Conservation (phyloP, 2,113 vertebrate species). For the Empidonax traillii region DNA sequence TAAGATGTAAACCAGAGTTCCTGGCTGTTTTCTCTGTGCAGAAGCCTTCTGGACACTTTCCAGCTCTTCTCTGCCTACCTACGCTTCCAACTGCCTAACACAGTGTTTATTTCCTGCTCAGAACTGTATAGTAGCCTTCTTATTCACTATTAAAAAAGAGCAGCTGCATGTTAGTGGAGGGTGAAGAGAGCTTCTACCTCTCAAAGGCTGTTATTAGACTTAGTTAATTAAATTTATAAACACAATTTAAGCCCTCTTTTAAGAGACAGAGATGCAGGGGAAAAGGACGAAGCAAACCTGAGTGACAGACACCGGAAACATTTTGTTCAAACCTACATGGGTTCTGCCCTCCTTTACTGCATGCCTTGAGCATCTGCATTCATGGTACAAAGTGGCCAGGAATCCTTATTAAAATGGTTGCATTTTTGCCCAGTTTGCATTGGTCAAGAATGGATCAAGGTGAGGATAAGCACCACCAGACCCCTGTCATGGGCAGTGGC, state of each 20-base stretch:
- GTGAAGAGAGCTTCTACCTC: not conserved
- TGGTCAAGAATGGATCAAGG: not conserved
- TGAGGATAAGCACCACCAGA: not conserved
- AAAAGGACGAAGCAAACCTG: not conserved
- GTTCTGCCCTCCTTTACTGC: not conserved
- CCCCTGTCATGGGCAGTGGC: not conserved
- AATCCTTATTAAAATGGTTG: not conserved
- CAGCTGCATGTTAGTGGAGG: not conserved
- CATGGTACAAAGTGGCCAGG: not conserved
- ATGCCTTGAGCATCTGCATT: not conserved
- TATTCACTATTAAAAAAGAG: not conserved
- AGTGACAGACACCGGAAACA: not conserved
- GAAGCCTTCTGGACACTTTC: conserved; percentile 15
- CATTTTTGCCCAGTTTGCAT: not conserved
- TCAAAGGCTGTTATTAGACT: not conserved
- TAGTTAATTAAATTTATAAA: not conserved
- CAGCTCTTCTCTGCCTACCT: conserved; percentile 40
- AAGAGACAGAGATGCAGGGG: not conserved
- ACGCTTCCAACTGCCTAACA: not conserved
- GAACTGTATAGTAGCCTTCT: not conserved
- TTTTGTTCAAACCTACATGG: not conserved
- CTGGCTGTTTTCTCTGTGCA: not conserved
- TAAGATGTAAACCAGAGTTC: conserved; percentile 43
- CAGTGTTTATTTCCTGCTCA: not conserved
- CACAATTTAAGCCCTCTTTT: not conserved